Conservation (phyloP, 2,888 invertebrate species). For the Siphonodentalium dalli region DNA sequence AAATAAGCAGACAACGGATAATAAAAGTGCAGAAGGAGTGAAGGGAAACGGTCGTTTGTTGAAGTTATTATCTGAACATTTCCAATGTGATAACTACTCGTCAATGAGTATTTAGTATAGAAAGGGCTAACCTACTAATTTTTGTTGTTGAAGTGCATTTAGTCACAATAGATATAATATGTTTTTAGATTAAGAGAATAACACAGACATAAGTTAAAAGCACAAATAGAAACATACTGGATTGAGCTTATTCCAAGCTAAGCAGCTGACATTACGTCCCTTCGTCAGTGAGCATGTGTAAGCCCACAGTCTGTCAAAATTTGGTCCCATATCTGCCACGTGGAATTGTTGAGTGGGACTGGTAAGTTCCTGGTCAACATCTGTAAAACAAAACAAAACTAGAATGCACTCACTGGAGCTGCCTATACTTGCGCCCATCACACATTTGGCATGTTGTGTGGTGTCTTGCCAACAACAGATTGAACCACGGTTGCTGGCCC, state of each 20-base stretch:
- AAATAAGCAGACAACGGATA: too few species aligned
- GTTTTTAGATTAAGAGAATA: too few species aligned
- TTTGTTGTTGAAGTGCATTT: too few species aligned
- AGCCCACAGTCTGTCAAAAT: constrained; percentile 61
- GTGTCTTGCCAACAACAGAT: constrained; percentile 17
- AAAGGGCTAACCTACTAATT: too few species aligned
- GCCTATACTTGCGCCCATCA: not conserved
- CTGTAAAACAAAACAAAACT: constrained; percentile 24
- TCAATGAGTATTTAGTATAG: too few species aligned
- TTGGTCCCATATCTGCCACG: constrained; percentile 53
- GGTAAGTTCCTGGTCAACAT: constrained; percentile 36
- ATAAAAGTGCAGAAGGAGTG: too few species aligned
- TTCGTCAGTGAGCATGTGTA: constrained; percentile 58
- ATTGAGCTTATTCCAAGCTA: constrained; percentile 62
- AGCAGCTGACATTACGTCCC: constrained; percentile 61
- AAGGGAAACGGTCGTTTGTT: too few species aligned
- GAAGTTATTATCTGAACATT: too few species aligned
- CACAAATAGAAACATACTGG: constrained; percentile 45
- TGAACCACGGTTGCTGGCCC: too few species aligned
- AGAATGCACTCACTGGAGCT: not conserved
- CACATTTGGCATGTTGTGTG: not conserved
- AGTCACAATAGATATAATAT: too few species aligned
- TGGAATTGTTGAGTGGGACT: constrained; percentile 33
- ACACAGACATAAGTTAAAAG: too few species aligned
- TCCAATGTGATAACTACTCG: too few species aligned